phyloP scores from a whole-genome alignment of 2,113 vertebrate species.

The Petroica traversi region DNA sequence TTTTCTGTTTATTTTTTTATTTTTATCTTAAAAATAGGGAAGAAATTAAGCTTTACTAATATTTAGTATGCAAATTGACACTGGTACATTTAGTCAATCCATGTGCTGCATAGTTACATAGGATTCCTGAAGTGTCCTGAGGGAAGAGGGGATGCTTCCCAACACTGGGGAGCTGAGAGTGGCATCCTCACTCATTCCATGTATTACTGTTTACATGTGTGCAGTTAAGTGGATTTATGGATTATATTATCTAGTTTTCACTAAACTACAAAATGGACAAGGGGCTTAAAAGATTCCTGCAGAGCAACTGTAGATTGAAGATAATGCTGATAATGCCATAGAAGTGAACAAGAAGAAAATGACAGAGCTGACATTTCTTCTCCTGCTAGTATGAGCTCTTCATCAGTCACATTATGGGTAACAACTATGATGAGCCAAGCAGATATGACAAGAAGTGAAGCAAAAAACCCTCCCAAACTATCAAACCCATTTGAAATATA shows the following conservation, averaged over 20 bases:
- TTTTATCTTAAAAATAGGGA: background rate
- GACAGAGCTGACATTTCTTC: background rate
- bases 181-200: background rate
- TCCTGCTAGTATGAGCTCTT: background rate
- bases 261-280: background rate
- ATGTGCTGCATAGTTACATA: background rate
- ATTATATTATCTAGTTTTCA: background rate
- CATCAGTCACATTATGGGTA: background rate
- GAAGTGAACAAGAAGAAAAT: background rate
- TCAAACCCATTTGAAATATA: background rate
- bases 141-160: background rate
- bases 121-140: background rate
- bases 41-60: background rate
- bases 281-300: background rate
- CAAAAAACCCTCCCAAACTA: background rate
- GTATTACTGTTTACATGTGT: background rate
- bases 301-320: background rate
- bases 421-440: background rate
- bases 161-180: fast-evolving
- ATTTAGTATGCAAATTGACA: background rate
- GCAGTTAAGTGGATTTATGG: background rate
- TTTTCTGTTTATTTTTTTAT: too few relatives aligned
- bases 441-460: background rate
- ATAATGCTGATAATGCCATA: background rate
- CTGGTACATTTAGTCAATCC: background rate